Evolutionary conservation across 2,888 invertebrate genomes (phyloP).

Genomic region (Lasioglossum morio): DNA sequence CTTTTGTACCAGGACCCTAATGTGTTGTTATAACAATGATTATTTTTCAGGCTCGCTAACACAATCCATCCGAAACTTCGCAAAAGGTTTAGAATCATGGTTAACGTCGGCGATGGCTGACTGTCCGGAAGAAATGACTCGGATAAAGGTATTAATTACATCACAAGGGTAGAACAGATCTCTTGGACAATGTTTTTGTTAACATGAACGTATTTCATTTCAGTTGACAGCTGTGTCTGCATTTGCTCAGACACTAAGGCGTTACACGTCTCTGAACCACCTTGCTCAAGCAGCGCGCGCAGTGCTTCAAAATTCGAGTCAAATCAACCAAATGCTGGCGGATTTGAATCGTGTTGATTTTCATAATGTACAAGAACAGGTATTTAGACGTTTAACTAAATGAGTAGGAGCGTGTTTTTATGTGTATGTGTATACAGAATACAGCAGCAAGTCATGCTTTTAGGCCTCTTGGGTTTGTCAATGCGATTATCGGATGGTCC

Average conservation of each 20-base stretch:
- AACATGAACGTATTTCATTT: constrained; percentile 42
- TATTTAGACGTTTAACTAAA: constrained; percentile 77
- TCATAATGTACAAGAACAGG: constrained; percentile 95
- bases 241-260: constrained; percentile 96
- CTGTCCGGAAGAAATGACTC: constrained; percentile 92
- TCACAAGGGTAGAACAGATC: background rate
- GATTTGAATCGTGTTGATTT: constrained; percentile 99
- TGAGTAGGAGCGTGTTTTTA: constrained; percentile 39
- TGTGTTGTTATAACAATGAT: constrained; percentile 12
- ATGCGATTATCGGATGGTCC: constrained; percentile 94
- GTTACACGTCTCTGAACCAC: constrained; percentile 99
- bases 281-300: constrained; percentile 98
- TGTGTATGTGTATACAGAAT: constrained; percentile 13
- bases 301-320: constrained; percentile 96
- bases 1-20: constrained; percentile 7
- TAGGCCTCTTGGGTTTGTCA: constrained; percentile 99
- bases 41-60: constrained; percentile 89
- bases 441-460: constrained; percentile 8
- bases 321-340: constrained; percentile 98
- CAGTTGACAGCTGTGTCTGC: constrained; percentile 92
- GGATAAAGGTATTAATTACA: constrained; percentile 89
- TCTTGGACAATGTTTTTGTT: background rate
- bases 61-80: constrained; percentile 96
- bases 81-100: constrained; percentile 96
- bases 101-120: constrained; percentile 92